Percentiles rank a stretch among this genome's conserved stretches.
phyloP scores from a whole-genome alignment of 2,797 vertebrate species.

The Mormyrus hasselquistii region DNA sequence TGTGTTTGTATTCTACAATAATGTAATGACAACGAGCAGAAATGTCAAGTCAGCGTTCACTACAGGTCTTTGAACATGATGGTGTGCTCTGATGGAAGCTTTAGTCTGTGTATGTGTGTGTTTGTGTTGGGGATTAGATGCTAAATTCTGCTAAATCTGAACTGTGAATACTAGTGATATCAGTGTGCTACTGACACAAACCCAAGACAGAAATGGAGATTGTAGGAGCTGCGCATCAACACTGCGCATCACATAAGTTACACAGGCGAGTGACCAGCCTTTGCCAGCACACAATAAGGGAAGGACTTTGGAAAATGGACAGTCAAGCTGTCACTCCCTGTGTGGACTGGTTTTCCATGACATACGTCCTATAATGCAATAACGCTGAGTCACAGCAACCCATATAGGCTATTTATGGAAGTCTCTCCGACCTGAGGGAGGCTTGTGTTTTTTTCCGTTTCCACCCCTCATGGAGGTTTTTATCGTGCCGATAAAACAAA shows the following conservation, averaged over 20 bases:
- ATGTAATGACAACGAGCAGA: background rate
- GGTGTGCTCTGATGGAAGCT: background rate
- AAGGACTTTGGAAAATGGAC: background rate
- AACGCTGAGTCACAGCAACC: background rate
- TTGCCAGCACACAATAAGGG: background rate
- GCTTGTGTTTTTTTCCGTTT: background rate
- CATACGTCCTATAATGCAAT: background rate
- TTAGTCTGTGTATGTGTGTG: background rate
- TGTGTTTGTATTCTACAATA: background rate
- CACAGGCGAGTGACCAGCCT: background rate
- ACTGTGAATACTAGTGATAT: background rate
- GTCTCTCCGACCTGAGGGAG: background rate
- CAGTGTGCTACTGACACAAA: too few species aligned
- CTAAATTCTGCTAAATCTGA: background rate
- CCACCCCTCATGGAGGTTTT: background rate
- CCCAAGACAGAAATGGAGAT: background rate
- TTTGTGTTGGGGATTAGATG: background rate
- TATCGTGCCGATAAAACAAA: background rate
- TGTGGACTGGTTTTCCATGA: background rate
- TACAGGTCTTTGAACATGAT: background rate
- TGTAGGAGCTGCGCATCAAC: background rate
- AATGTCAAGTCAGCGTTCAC: background rate
- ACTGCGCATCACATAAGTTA: background rate
- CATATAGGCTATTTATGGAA: background rate
- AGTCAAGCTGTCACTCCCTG: background rate